Evolutionary conservation across 2,797 vertebrate species (phyloP), one percentile per base, ranked within the genome.

Genomic region (Toxotes lorentzi): DNA sequence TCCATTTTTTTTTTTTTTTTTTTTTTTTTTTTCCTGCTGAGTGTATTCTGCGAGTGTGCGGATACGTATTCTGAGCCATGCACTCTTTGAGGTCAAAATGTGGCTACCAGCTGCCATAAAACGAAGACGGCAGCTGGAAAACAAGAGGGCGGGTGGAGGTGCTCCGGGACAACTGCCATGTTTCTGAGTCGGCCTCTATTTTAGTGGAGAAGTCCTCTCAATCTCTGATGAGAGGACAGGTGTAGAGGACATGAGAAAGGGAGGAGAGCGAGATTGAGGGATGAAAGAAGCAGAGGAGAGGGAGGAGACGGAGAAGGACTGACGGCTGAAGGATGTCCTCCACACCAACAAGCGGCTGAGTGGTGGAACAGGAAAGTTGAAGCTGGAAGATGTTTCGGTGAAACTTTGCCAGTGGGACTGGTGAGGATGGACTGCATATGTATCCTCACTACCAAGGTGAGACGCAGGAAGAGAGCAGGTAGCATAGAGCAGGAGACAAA

Each of bases 371-470:
- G 73, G 78, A 60, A 86, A 85, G 86, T 75, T 80, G 73, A 70
- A 16, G 50, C 54, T 59, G 73, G 76, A 56, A 58, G 74, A 90
- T 83, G 86, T 69, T 77, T 79, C 40, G 43, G 73, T 93, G 83
- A 88, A 90, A 91, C 85, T 88, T 88, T 75, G 61, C 70, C 57
- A 41, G 79, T 73, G 19, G 70, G 82, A 78, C 72, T 62, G 60
- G 41, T 72, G 80, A 94, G 79, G 77, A 95, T 95, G 94, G 94
- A 95, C 69, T 95, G 94, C 86, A 94, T 95, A 74, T 95, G 94
- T 77, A 94, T 95, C 86, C 92, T 95, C 78, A 94, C 91, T 76
- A 94, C 94, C 57, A 95, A 95, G 94, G 94, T 94, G 92, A 94
- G 94, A 78, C 50, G 45, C 11, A 19, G 21, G 5, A 70, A 54